Evolutionary conservation across 2,888 invertebrate species (phyloP).

Genomic region (Oligia strigilis): DNA sequence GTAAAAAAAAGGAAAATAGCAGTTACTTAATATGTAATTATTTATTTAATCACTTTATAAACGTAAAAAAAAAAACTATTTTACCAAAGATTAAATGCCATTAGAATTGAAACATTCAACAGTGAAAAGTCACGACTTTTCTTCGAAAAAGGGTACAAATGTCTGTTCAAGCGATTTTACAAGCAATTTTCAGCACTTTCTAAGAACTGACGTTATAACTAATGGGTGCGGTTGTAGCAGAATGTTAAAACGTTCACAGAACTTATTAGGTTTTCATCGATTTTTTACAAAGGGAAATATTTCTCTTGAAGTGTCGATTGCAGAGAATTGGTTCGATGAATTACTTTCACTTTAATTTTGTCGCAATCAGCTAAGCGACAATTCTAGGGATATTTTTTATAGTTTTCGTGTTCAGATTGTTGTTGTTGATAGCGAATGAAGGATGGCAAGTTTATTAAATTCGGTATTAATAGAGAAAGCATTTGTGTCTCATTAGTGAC

Average conservation of each 20-base stretch:
- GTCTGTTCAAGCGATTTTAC: constrained; percentile 4
- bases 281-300: constrained; percentile 51
- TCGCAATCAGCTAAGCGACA: constrained; percentile 6
- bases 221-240: constrained; percentile 47
- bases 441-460: too few species aligned
- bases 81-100: neutral
- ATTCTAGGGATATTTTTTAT: constrained; percentile 12
- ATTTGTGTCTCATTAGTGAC: too few species aligned
- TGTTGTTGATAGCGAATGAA: neutral
- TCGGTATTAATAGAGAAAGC: too few species aligned
- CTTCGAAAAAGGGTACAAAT: neutral
- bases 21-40: too few species aligned
- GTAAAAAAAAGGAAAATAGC: too few species aligned
- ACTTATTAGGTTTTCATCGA: constrained; percentile 55
- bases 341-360: constrained; percentile 13
- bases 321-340: constrained; percentile 29
- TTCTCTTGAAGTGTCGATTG: constrained; percentile 49
- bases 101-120: neutral
- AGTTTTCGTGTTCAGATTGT: neutral
- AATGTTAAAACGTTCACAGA: constrained; percentile 46
- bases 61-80: neutral
- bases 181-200: constrained; percentile 34
- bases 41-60: neutral
- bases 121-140: neutral
- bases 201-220: constrained; percentile 28